Percentiles rank a stretch among this genome's conserved stretches.
phyloP scores from a whole-genome alignment of 2,888 invertebrate species.

The Epistrophella euchroma region DNA sequence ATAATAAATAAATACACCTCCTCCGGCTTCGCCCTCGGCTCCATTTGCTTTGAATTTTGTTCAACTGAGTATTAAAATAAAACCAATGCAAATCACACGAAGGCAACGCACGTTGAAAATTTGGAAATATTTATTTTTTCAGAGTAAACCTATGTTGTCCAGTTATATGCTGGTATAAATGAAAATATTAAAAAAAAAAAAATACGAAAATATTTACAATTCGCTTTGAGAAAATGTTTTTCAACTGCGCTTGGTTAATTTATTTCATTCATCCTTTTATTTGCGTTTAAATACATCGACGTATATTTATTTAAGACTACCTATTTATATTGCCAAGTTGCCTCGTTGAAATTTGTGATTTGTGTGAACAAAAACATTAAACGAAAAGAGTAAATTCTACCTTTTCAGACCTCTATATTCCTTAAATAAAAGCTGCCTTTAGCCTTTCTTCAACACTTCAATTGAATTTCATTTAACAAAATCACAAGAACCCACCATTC shows the following conservation, averaged over 20 bases:
- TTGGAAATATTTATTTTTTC: too few relatives aligned
- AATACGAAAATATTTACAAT: constrained; percentile 35
- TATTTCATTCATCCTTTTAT: constrained; percentile 24
- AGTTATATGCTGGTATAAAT: background rate
- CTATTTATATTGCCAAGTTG: background rate
- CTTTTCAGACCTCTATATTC: background rate
- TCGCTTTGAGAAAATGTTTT: constrained; percentile 24
- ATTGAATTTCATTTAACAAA: constrained; percentile 40
- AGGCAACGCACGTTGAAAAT: too few relatives aligned
- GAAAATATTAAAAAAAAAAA: constrained; percentile 15
- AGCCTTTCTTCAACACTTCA: constrained; percentile 18
- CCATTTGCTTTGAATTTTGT: too few relatives aligned
- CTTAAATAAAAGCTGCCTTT: constrained; percentile 4
- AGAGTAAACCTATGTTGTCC: background rate
- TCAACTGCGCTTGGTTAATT: constrained; percentile 23
- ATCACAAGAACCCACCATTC: constrained; percentile 8
- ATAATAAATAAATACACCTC: too few relatives aligned
- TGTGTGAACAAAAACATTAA: constrained; percentile 13
- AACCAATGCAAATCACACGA: too few relatives aligned
- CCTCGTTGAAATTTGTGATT: constrained; percentile 5
- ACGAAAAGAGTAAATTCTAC: constrained; percentile 10
- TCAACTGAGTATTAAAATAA: too few relatives aligned
- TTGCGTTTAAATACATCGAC: background rate
- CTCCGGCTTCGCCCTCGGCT: too few relatives aligned
- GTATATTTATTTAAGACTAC: background rate